Evolutionary conservation across 2,888 invertebrate species (phyloP).

Genomic region (Heliconius ethilla): DNA sequence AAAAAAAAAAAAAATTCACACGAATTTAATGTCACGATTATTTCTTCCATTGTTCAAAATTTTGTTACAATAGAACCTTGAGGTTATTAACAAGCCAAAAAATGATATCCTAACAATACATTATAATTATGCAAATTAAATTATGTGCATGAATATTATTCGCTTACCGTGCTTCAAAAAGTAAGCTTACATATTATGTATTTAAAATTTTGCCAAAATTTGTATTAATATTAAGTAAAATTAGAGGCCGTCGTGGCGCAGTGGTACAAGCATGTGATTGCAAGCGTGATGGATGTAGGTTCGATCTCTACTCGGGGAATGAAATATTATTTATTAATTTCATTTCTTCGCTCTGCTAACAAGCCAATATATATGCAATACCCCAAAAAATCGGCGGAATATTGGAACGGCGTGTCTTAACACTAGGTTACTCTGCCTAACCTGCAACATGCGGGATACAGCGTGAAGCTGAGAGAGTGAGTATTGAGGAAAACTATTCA

Average conservation of each 20-base stretch:
- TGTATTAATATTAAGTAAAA: neutral
- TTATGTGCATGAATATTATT: conserved; percentile 28
- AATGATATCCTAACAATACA: conserved; percentile 35
- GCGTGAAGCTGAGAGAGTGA: neutral
- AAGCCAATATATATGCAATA: no score
- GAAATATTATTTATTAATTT: no score
- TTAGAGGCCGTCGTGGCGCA: no score
- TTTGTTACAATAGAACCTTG: conserved; percentile 35
- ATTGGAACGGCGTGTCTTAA: no score
- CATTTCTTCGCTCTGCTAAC: neutral
- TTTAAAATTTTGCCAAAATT: neutral
- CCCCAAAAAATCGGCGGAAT: no score
- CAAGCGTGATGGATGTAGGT: no score
- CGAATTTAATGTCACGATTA: conserved; percentile 22
- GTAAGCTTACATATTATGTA: neutral
- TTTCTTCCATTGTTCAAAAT: conserved; percentile 26
- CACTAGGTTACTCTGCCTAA: no score
- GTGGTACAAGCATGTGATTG: no score
- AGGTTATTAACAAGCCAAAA: conserved; percentile 31
- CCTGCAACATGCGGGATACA: no score
- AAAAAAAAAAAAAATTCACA: conserved; percentile 31
- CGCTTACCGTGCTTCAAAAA: conserved; percentile 21
- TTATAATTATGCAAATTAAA: conserved; percentile 36
- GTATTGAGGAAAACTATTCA: conserved; percentile 48
- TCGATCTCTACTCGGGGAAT: no score